Percentiles rank a stretch among this genome's conserved stretches.
phyloP scores from a whole-genome alignment of 2,888 invertebrate genomes.

The Sesamia inferens region DNA sequence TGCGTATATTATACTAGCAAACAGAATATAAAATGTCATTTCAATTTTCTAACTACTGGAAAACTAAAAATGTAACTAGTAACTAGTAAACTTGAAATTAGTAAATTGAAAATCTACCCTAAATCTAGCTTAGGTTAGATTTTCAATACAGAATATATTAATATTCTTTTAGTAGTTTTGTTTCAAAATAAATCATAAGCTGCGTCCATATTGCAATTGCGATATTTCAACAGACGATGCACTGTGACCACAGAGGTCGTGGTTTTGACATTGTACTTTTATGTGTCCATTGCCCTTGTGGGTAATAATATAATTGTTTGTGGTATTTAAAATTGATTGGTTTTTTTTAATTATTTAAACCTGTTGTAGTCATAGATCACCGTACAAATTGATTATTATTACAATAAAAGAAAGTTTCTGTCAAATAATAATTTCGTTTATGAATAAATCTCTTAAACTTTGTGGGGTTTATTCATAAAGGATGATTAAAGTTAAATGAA shows the following conservation, averaged over 20 bases:
- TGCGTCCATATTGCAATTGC: neutral
- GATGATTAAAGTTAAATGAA: too few species aligned
- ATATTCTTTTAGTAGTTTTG: too few species aligned
- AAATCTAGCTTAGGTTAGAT: neutral
- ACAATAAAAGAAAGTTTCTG: neutral
- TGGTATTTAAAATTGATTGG: neutral
- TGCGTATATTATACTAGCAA: conserved; percentile 7
- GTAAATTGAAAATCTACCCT: neutral
- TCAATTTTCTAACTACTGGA: neutral
- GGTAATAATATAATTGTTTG: too few species aligned
- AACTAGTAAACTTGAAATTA: conserved; percentile 14
- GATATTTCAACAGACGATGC: neutral
- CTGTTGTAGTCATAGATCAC: neutral
- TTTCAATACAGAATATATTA: neutral
- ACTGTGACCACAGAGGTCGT: neutral
- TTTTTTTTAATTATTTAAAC: neutral
- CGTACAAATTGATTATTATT: neutral
- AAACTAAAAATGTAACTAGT: conserved; percentile 2
- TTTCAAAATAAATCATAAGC: conserved; percentile 1
- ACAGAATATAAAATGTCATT: neutral
- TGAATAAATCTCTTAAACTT: too few species aligned
- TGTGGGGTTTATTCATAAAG: too few species aligned
- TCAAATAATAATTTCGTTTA: neutral
- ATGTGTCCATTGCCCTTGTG: too few species aligned
- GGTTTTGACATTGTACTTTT: neutral